phyloP scores from a whole-genome alignment of 1,140 invertebrate genomes.

The Leptinotarsa lineolata region DNA sequence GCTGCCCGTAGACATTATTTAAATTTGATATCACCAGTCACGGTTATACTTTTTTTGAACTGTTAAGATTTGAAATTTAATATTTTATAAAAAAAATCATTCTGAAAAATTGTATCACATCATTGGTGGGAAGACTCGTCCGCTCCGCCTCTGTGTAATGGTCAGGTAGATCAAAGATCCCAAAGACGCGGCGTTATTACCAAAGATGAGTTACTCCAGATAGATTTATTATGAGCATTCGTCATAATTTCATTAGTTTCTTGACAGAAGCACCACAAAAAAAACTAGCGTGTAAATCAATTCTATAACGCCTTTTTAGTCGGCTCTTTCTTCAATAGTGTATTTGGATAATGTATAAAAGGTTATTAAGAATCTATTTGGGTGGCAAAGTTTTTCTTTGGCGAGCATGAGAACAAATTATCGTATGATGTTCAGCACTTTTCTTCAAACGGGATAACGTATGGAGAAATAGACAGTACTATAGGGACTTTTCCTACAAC shows the following conservation, averaged over 20 bases:
- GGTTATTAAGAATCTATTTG: conserved; percentile 1
- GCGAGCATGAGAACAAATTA: neutral
- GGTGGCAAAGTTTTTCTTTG: conserved; percentile 3
- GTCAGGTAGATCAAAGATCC: conserved; percentile 5
- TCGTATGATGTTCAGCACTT: no score
- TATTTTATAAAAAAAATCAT: no score
- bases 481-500: no score
- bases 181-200: neutral
- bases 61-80: no score
- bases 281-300: conserved; percentile 19
- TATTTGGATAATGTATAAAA: conserved; percentile 18
- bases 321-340: conserved; percentile 11
- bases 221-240: conserved; percentile 20
- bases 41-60: no score
- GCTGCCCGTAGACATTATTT: no score
- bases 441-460: no score
- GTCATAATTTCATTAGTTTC: conserved; percentile 21
- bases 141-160: neutral
- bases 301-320: conserved; percentile 21
- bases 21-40: no score
- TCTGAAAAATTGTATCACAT: no score
- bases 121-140: no score
- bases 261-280: conserved; percentile 17
- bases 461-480: no score
- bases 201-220: conserved; percentile 16